Evolutionary conservation across 2,113 vertebrate genomes (phyloP).

Genomic region (Dicentrarchus labrax): DNA sequence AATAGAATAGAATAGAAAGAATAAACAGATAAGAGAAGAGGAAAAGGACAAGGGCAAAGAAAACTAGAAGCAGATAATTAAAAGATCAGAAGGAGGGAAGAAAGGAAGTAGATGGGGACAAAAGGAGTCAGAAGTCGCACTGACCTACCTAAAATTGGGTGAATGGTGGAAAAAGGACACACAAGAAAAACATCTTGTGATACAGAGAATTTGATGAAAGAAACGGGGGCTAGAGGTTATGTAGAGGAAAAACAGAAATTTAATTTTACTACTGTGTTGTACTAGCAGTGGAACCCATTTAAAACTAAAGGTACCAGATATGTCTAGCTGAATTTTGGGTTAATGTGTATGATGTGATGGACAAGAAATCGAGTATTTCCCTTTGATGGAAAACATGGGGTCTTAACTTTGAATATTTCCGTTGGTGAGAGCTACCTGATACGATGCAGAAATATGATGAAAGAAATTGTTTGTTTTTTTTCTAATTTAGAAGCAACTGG

Average conservation of each 20-base stretch:
- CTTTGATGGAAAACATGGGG: no score
- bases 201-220: not conserved
- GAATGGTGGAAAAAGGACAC: not conserved
- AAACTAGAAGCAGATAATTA: not conserved
- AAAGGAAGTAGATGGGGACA: not conserved
- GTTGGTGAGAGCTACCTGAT: no score
- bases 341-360: no score
- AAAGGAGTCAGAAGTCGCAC: not conserved
- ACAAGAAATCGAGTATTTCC: no score
- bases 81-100: not conserved
- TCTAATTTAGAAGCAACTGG: no score
- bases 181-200: not conserved
- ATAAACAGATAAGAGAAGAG: not conserved
- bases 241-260: not conserved
- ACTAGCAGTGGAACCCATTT: not conserved
- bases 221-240: not conserved
- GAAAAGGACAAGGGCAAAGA: not conserved
- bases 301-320: no score
- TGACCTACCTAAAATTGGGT: slow-evolving; percentile 19
- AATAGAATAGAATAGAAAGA: not conserved
- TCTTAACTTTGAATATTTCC: no score
- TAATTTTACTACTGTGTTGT: not conserved
- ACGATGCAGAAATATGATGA: no score
- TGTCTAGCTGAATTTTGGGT: no score
- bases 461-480: no score